Evolutionary conservation across 2,888 invertebrate genomes (phyloP), one percentile per base, ranked within the genome.

Genomic region (Mythimna lalbum): DNA sequence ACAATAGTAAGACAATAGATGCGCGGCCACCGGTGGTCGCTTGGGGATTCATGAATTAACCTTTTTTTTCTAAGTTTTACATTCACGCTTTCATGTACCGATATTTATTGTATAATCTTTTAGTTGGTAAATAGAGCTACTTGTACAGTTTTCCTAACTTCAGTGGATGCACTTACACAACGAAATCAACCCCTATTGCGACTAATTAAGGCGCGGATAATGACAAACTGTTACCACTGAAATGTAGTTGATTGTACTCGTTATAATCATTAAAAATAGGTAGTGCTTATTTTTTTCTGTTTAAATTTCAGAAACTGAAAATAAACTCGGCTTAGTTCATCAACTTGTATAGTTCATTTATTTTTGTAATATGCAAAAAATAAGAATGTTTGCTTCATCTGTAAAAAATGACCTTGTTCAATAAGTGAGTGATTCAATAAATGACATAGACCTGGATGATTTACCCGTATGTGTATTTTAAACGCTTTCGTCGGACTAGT

Each of bases 361-460:
- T 56, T 36, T 56, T 56, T 36, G 33, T 56, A n/a, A 33, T n/a
- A 21, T 7, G n/a, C n/a, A 12, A 43, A 43, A 17, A 43, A 43
- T 43, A 33, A 14, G 5, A 21, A 21, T 56, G 33, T 21, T 36
- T 14, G 1, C 12, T n/a, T 12, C n/a, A n/a, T 14, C 33, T n/a
- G 33, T 56, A 19, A 56, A 56, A 36, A n/a, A 14, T 56, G n/a
- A 56, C 21, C 56, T 56, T 56, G 56, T 7, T 9, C 9, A 27
- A 33, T 56, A 33, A 56, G 33, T 2, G 21, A 56, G 12, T 36
- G 33, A 56, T 7, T 23, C 10, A 53, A 33, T 23, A 23, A 43
- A 43, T 67, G 52, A 39, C 17, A 71, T n/a, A 70, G 31, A 10
- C 52, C 33, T 17, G 17, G 43, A 17, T 43, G 43, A 43, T 43